These are phyloP conservation scores for Menidia menidia DNA, from an alignment of 2,797 vertebrate genomes.

Conservation along the genomic window DNA sequence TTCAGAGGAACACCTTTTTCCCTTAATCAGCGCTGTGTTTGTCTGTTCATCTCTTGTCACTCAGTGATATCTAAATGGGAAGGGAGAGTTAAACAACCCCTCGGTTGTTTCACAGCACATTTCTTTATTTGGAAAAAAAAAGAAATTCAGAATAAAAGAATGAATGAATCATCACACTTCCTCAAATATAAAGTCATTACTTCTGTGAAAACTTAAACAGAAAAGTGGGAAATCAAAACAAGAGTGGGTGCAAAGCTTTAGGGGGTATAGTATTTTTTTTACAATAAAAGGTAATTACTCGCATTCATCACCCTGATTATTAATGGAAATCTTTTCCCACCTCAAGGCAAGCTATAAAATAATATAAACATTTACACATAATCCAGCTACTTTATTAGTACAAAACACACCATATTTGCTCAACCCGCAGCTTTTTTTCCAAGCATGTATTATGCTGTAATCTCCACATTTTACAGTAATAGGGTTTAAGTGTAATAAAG, in stretches of 20 bases:
- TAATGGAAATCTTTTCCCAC: conserved; percentile 71
- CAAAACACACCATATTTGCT: conserved; percentile 61
- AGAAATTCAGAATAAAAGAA: not conserved
- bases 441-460: conserved; percentile 74
- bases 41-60: conserved; percentile 15
- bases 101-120: conserved; percentile 13
- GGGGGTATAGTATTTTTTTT: conserved; percentile 62
- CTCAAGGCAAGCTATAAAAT: conserved; percentile 74
- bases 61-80: conserved; percentile 6
- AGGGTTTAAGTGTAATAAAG: conserved; percentile 75
- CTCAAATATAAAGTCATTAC: not conserved
- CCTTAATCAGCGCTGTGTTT: conserved; percentile 8
- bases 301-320: conserved; percentile 71
- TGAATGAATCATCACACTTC: not conserved
- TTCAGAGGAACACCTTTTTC: conserved; percentile 30
- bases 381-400: conserved; percentile 74
- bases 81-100: not conserved
- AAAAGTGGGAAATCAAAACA: conserved; percentile 47
- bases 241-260: conserved; percentile 50
- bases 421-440: conserved; percentile 67
- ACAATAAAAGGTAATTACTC: conserved; percentile 72
- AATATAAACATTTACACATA: conserved; percentile 78
- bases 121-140: not conserved
- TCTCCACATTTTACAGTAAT: conserved; percentile 72
- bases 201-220: not conserved